phyloP scores from a whole-genome alignment of 2,797 vertebrate genomes.

The Notoglanidium macrostoma region DNA sequence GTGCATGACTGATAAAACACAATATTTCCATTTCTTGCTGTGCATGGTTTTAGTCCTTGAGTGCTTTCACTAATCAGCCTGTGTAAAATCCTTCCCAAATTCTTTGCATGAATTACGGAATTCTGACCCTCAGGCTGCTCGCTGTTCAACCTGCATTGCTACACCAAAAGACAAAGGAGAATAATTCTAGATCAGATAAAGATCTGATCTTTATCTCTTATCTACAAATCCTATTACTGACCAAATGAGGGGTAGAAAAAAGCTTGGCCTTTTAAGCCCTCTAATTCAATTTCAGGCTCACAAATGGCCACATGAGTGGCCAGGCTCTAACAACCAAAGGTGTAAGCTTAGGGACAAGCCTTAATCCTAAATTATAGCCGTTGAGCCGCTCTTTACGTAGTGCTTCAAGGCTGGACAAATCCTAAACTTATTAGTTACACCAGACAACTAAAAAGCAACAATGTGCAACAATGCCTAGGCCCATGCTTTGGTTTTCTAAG shows the following conservation, averaged over 20 bases:
- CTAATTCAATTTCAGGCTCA: conserved; percentile 43
- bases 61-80: conserved; percentile 13
- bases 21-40: conserved; percentile 29
- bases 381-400: background rate
- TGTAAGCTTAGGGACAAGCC: background rate
- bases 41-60: conserved; percentile 37
- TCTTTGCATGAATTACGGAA: conserved; percentile 8
- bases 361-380: background rate
- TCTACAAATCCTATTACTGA: conserved; percentile 50
- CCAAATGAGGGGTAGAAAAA: conserved; percentile 29
- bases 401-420: background rate
- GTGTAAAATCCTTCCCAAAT: background rate
- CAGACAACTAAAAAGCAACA: background rate
- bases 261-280: conserved; percentile 9
- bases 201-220: conserved; percentile 38
- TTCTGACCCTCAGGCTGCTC: conserved; percentile 52
- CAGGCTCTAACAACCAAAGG: conserved; percentile 18
- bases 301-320: conserved; percentile 40
- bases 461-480: background rate
- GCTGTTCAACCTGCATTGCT: conserved; percentile 59
- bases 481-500: background rate
- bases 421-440: background rate
- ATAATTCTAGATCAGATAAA: conserved; percentile 62
- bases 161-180: conserved; percentile 57
- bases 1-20: conserved; percentile 5